Evolutionary conservation across 2,888 invertebrate species (phyloP).

Genomic region (Rutpela maculata): DNA sequence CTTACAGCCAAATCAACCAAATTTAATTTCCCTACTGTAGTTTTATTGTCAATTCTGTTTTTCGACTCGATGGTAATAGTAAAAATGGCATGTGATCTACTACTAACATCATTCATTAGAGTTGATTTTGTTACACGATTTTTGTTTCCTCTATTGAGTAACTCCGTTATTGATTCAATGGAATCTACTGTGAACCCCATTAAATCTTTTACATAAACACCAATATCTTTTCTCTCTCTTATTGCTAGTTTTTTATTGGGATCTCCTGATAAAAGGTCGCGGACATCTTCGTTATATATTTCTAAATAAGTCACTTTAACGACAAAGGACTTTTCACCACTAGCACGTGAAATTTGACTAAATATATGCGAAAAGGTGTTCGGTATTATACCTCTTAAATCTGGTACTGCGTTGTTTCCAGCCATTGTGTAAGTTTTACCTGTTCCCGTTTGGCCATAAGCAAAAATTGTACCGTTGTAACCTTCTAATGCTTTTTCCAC

Average conservation of each 20-base stretch:
- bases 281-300: slow-evolving; percentile 99
- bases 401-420: slow-evolving; percentile 90
- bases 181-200: slow-evolving; percentile 96
- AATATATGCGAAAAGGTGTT: slow-evolving; percentile 99
- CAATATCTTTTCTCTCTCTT: slow-evolving; percentile 96
- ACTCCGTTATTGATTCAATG: slow-evolving; percentile 71
- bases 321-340: slow-evolving; percentile 83
- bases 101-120: slow-evolving; percentile 98
- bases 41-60: slow-evolving; percentile 88
- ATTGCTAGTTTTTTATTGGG: slow-evolving; percentile 91
- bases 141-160: slow-evolving; percentile 92
- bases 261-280: slow-evolving; percentile 92
- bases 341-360: slow-evolving; percentile 96
- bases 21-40: slow-evolving; percentile 96
- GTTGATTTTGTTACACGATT: slow-evolving; percentile 94
- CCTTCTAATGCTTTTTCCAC: slow-evolving; percentile 97
- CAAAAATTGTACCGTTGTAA: slow-evolving; percentile 96
- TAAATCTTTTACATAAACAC: slow-evolving; percentile 98
- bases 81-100: slow-evolving; percentile 98
- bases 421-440: slow-evolving; percentile 99
- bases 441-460: slow-evolving; percentile 95
- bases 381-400: slow-evolving; percentile 96
- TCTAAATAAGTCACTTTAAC: slow-evolving; percentile 98
- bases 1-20: slow-evolving; percentile 96
- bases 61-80: slow-evolving; percentile 98